A percentile compares a stretch with the other conserved stretches of the same genome.
These are phyloP conservation scores for Quiscalus mexicanus DNA, from an alignment of 2,113 vertebrate genomes.

Conservation along the genomic window DNA sequence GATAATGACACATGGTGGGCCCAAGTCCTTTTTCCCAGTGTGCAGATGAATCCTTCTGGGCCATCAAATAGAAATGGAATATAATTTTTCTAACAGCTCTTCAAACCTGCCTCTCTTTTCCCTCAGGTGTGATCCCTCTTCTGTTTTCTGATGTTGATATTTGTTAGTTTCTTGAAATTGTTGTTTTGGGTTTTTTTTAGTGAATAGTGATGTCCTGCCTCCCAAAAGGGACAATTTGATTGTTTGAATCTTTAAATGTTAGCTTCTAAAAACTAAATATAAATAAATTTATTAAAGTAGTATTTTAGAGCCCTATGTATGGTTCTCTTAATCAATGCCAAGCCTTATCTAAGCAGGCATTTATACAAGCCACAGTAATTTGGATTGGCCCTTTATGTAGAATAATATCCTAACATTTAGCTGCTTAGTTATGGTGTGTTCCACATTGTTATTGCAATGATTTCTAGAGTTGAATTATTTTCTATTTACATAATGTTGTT, in stretches of 20 bases:
- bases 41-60: neutral
- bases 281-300: neutral
- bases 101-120: neutral
- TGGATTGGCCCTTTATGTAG: neutral
- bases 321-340: neutral
- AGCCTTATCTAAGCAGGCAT: neutral
- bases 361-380: neutral
- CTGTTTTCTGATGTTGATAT: neutral
- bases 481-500: neutral
- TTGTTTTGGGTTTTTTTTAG: neutral
- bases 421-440: neutral
- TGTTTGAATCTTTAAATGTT: neutral
- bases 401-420: neutral
- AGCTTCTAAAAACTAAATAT: neutral
- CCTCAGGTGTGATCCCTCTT: neutral
- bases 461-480: neutral
- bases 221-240: neutral
- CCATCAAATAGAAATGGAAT: neutral
- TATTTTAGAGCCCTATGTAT: neutral
- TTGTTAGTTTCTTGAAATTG: neutral
- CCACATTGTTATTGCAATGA: neutral
- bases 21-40: neutral
- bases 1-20: neutral
- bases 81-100: neutral
- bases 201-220: neutral